phyloP scores from a whole-genome alignment of 1,140 invertebrate species.

The Drosophila parabipectinata region DNA sequence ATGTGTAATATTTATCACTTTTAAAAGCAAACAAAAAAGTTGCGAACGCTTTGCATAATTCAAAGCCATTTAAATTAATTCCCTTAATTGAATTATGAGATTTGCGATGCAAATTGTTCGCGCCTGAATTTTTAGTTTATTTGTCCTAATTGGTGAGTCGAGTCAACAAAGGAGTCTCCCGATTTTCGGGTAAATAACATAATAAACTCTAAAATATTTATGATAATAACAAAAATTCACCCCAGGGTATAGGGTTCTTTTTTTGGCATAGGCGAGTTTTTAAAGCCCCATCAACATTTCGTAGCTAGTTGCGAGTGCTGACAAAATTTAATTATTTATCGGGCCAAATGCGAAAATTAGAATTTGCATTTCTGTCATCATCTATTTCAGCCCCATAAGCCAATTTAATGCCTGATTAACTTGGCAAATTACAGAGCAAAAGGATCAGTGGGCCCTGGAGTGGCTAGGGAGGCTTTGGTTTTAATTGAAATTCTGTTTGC shows the following conservation, averaged over 20 bases:
- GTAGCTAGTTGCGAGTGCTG: constrained; percentile 28
- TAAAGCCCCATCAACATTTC: constrained; percentile 5
- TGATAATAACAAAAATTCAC: constrained; percentile 33
- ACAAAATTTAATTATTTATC: constrained; percentile 64
- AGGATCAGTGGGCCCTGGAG: not conserved
- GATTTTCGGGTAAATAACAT: constrained; percentile 16
- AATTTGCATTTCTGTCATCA: constrained; percentile 73
- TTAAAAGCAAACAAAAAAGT: constrained; percentile 28
- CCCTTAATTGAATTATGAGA: constrained; percentile 62
- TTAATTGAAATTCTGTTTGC: constrained; percentile 52
- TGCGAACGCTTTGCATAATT: constrained; percentile 47
- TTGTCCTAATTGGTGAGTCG: constrained; percentile 41
- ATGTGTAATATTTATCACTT: constrained; percentile 25
- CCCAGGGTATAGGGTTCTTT: constrained; percentile 17
- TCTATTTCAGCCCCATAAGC: constrained; percentile 60
- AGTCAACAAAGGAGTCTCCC: constrained; percentile 15
- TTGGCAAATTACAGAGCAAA: constrained; percentile 51
- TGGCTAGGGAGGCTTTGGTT: constrained; percentile 1
- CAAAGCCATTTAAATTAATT: constrained; percentile 54
- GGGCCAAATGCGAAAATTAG: constrained; percentile 52
- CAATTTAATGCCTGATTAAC: constrained; percentile 76
- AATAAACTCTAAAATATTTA: constrained; percentile 36
- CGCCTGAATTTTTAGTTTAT: constrained; percentile 27
- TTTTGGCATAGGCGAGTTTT: not conserved
- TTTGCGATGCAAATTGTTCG: constrained; percentile 44